phyloP scores from a whole-genome alignment of 2,888 invertebrate genomes.

The Clanis bilineata region DNA sequence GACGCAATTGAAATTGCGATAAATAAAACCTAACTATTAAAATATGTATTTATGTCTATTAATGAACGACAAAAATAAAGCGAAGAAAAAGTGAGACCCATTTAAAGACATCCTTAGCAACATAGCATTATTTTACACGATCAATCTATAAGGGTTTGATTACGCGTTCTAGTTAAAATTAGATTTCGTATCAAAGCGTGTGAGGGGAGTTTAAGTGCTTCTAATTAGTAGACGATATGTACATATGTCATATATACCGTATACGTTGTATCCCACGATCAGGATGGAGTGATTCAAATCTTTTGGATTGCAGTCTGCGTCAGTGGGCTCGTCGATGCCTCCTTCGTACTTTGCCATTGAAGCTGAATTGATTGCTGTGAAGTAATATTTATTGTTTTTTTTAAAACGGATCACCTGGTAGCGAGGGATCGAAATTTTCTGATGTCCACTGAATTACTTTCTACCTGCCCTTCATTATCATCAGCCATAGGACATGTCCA shows the following conservation, averaged over 20 bases:
- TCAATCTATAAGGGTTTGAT: background rate
- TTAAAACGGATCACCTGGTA: too few relatives aligned
- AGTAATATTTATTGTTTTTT: constrained; percentile 16
- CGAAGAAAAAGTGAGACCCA: too few relatives aligned
- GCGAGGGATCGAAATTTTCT: too few relatives aligned
- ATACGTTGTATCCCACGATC: background rate
- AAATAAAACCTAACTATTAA: too few relatives aligned
- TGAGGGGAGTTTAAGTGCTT: background rate
- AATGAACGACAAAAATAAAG: too few relatives aligned
- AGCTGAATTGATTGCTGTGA: constrained; percentile 48
- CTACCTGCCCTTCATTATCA: too few relatives aligned
- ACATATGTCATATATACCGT: background rate
- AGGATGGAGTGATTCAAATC: background rate
- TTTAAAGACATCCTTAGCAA: too few relatives aligned
- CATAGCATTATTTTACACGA: background rate
- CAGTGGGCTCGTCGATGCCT: constrained; percentile 48
- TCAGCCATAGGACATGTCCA: too few relatives aligned
- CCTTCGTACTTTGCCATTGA: constrained; percentile 41
- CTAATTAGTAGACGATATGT: background rate
- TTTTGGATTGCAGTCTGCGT: constrained; percentile 34
- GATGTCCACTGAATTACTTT: too few relatives aligned
- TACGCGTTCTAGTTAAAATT: background rate
- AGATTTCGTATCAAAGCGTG: background rate
- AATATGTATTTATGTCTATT: too few relatives aligned
- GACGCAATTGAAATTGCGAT: too few relatives aligned